phyloP scores from a whole-genome alignment of 2,113 vertebrate genomes.

The Notarius quadriscutis region DNA sequence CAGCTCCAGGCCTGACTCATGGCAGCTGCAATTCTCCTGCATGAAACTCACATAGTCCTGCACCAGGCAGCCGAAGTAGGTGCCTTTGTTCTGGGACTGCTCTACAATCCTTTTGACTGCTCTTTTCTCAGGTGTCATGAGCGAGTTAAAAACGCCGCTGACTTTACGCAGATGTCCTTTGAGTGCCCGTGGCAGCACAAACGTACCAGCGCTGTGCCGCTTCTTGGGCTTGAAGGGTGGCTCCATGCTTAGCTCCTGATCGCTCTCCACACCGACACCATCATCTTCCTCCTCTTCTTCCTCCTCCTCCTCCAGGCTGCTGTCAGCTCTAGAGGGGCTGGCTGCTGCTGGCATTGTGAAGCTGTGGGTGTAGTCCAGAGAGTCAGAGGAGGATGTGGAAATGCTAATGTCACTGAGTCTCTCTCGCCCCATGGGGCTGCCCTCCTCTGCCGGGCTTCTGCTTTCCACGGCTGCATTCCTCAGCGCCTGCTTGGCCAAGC shows the following conservation, averaged over 20 bases:
- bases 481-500: slow-evolving; percentile 65
- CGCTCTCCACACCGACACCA: slow-evolving; percentile 70
- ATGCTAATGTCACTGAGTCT: slow-evolving; percentile 93
- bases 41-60: slow-evolving; percentile 94
- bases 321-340: slow-evolving; percentile 65
- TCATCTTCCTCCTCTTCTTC: slow-evolving; percentile 68
- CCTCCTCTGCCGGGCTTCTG: slow-evolving; percentile 27
- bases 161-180: slow-evolving; percentile 87
- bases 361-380: slow-evolving; percentile 81
- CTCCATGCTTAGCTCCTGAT: slow-evolving; percentile 77
- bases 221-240: slow-evolving; percentile 80
- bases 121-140: slow-evolving; percentile 89
- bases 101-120: slow-evolving; percentile 84
- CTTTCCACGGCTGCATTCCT: not conserved
- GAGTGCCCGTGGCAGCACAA: slow-evolving; percentile 83
- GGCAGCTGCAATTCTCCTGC: slow-evolving; percentile 85
- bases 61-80: slow-evolving; percentile 93
- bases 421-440: slow-evolving; percentile 70
- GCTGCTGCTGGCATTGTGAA: slow-evolving; percentile 75
- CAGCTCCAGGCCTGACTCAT: slow-evolving; percentile 86
- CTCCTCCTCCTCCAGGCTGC: slow-evolving; percentile 84
- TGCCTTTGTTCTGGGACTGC: slow-evolving; percentile 83
- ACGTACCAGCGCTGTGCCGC: slow-evolving; percentile 74
- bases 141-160: slow-evolving; percentile 88
- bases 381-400: slow-evolving; percentile 93